phyloP scores from a whole-genome alignment of 2,888 invertebrate genomes.

The Drosophila antonietae region DNA sequence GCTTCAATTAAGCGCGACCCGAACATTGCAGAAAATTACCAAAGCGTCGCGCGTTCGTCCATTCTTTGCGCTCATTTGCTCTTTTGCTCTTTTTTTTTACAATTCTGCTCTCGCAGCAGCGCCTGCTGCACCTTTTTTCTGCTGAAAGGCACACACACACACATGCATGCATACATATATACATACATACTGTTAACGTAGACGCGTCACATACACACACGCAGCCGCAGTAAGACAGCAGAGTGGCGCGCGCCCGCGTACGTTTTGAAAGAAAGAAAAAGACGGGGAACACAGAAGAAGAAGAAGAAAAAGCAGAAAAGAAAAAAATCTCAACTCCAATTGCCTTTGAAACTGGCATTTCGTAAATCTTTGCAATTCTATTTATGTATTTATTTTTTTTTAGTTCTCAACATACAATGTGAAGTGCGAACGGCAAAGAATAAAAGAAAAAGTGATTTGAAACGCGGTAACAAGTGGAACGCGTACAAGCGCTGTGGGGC shows the following conservation, averaged over 20 bases:
- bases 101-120: conserved; percentile 35
- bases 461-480: conserved; percentile 31
- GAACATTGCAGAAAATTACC: conserved; percentile 43
- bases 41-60: conserved; percentile 18
- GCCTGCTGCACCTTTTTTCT: conserved; percentile 74
- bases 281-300: not conserved
- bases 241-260: conserved; percentile 22
- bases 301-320: not conserved
- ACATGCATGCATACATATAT: conserved; percentile 4
- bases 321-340: conserved; percentile 44
- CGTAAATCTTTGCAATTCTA: conserved; percentile 49
- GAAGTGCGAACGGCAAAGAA: conserved; percentile 36
- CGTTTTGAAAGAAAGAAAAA: conserved; percentile 12
- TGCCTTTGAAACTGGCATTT: conserved; percentile 40
- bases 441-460: conserved; percentile 44
- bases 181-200: conserved; percentile 1
- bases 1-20: conserved; percentile 46
- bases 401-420: conserved; percentile 33
- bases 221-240: conserved; percentile 14
- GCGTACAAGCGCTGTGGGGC: conserved; percentile 16
- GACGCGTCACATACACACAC: conserved; percentile 23
- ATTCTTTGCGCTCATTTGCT: conserved; percentile 34
- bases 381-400: conserved; percentile 8
- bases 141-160: conserved; percentile 58
- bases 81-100: conserved; percentile 3